These are phyloP conservation scores for Baryphthengus martii DNA, from an alignment of 2,113 vertebrate genomes.

Conservation along the genomic window DNA sequence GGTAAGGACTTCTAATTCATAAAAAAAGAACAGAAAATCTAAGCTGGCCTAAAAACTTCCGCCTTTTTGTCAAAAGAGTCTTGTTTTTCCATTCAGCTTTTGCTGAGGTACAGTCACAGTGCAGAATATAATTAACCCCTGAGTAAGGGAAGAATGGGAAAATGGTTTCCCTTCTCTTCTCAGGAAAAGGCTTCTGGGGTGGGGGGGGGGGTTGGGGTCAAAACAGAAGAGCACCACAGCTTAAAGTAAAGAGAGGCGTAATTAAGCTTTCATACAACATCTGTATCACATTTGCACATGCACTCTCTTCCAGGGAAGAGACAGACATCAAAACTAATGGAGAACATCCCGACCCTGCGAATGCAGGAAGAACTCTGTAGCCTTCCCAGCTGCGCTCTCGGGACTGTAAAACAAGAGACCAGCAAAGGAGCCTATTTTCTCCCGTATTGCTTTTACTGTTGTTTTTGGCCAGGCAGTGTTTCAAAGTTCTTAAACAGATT, in stretches of 20 bases:
- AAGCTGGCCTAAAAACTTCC: not conserved
- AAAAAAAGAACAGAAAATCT: not conserved
- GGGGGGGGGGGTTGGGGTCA: not conserved
- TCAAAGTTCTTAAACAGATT: not conserved
- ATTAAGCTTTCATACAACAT: constrained; percentile 48
- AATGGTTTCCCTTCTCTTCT: not conserved
- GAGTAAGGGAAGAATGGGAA: not conserved
- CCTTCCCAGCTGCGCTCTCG: not conserved
- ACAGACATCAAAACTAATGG: constrained; percentile 54
- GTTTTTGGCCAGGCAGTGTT: not conserved
- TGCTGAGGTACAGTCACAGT: not conserved
- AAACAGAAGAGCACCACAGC: not conserved
- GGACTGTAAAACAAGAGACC: not conserved
- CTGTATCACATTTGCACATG: constrained; percentile 56
- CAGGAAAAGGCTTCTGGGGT: not conserved
- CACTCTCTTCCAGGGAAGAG: constrained; percentile 19
- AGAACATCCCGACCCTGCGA: constrained; percentile 12
- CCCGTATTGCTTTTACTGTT: not conserved
- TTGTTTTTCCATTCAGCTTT: not conserved
- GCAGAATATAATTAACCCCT: not conserved
- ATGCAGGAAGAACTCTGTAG: not conserved
- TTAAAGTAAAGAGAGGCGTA: not conserved
- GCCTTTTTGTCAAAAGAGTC: not conserved
- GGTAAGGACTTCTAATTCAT: not conserved
- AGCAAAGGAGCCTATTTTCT: not conserved